Conservation (phyloP, 2,888 invertebrate species). For the Parnassius glacialis region DNA sequence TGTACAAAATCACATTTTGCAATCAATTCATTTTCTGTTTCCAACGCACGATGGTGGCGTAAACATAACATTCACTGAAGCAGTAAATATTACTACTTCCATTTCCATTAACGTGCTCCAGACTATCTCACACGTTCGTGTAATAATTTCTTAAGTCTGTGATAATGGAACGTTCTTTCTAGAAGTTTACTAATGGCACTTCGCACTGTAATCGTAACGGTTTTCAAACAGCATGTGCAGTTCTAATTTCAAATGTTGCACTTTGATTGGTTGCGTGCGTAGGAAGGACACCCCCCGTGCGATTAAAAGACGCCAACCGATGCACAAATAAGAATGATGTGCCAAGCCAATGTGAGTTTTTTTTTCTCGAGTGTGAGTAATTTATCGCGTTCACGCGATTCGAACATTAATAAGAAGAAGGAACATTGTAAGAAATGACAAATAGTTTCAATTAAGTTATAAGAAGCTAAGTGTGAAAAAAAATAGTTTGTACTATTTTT, state of each 20-base stretch:
- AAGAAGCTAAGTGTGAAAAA: no score
- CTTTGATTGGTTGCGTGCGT: slow-evolving; percentile 57
- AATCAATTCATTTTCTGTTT: slow-evolving; percentile 17
- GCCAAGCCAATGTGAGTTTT: slow-evolving; percentile 39
- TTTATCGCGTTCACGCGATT: slow-evolving; percentile 26
- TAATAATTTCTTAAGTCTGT: not conserved
- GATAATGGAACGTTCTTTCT: not conserved
- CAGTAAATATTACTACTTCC: slow-evolving; percentile 10
- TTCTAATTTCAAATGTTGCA: slow-evolving; percentile 64
- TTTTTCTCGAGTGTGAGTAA: slow-evolving; percentile 27
- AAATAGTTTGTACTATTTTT: no score
- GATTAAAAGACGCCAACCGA: slow-evolving; percentile 49
- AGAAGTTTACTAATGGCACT: slow-evolving; percentile 34
- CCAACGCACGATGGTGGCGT: slow-evolving; percentile 3
- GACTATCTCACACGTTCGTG: slow-evolving; percentile 1
- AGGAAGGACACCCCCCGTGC: slow-evolving; percentile 36
- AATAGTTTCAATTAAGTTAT: not conserved
- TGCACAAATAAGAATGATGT: slow-evolving; percentile 46
- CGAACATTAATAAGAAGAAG: slow-evolving; percentile 30
- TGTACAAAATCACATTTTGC: slow-evolving; percentile 15
- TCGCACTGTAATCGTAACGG: slow-evolving; percentile 47
- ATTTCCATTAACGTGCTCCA: slow-evolving; percentile 19
- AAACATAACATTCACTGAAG: slow-evolving; percentile 19
- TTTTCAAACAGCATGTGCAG: slow-evolving; percentile 55
- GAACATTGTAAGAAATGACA: not conserved